phyloP scores from a whole-genome alignment of 2,113 vertebrate species.

The human region GRCh38 chr1:8556001-8556500 shows the following conservation, averaged over 20 bases:
- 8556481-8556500: conserved; percentile 99
- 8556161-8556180: not conserved
- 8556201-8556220: not conserved
- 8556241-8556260: not conserved
- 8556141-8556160: not conserved
- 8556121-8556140: no score
- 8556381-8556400: no score
- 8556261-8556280: not conserved
- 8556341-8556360: no score
- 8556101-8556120: no score
- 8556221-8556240: not conserved
- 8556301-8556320: not conserved
- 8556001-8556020: not conserved
- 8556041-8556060: not conserved
- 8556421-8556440: rapidly evolving
- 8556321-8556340: not conserved
- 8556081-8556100: not conserved
- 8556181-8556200: not conserved
- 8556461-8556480: conserved; percentile 89
- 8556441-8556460: not conserved
- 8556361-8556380: not conserved
- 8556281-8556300: not conserved
- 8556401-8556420: no score
- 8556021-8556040: not conserved
- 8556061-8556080: not conserved